Evolutionary conservation across 1,140 invertebrate genomes (phyloP).

Genomic region (Drosophila novamexicana): DNA sequence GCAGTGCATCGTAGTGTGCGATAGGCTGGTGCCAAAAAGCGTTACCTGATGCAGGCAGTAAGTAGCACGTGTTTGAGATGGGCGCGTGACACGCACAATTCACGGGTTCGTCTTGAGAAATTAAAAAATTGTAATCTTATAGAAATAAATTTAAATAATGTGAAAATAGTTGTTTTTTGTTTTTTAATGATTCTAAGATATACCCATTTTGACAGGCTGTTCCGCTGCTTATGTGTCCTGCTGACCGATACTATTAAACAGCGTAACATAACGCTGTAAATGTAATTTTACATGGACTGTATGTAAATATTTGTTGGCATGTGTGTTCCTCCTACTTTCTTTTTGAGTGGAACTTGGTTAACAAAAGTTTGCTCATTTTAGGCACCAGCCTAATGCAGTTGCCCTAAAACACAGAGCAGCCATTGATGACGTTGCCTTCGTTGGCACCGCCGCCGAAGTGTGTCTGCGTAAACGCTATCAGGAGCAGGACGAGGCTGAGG

Average conservation of each 20-base stretch:
- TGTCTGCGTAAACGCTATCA: conserved; percentile 59
- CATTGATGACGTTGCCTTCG: conserved; percentile 57
- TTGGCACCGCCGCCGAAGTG: conserved; percentile 33
- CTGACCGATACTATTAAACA: too few relatives aligned
- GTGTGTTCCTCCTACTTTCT: too few relatives aligned
- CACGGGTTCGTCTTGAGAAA: not conserved
- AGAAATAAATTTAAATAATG: too few relatives aligned
- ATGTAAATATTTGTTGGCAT: too few relatives aligned
- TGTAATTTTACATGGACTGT: too few relatives aligned
- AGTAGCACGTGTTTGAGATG: not conserved
- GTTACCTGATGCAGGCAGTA: too few relatives aligned
- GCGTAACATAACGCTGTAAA: too few relatives aligned
- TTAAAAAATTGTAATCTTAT: too few relatives aligned
- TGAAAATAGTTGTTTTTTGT: too few relatives aligned
- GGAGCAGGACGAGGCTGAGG: conserved; percentile 60
- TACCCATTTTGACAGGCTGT: too few relatives aligned
- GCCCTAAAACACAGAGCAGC: conserved; percentile 14
- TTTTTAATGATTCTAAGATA: too few relatives aligned
- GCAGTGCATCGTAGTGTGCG: conserved; percentile 4
- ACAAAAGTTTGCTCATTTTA: not conserved
- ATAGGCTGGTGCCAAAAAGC: conserved; percentile 20
- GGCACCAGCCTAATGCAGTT: conserved; percentile 42
- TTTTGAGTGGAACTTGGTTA: not conserved
- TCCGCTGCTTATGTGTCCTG: too few relatives aligned
- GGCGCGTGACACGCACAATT: not conserved